Evolutionary conservation across 1,140 invertebrate species (phyloP).

Genomic region (Drosophila kohkoa): DNA sequence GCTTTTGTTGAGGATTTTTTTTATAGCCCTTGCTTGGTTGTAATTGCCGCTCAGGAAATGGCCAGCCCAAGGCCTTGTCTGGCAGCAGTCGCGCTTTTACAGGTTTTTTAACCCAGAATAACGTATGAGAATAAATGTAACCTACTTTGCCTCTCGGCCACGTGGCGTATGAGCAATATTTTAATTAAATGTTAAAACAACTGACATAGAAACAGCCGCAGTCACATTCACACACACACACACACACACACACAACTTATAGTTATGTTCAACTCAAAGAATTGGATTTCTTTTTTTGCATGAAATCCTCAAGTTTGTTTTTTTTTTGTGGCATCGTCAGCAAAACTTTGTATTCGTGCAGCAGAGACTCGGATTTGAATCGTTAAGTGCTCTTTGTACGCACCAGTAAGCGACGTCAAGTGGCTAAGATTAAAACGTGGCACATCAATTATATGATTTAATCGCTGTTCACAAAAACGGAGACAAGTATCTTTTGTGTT

Average conservation of each 20-base stretch:
- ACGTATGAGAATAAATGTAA: slow-evolving; percentile 45
- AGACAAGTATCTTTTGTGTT: slow-evolving; percentile 28
- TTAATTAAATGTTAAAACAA: slow-evolving; percentile 64
- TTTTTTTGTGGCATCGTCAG: neutral
- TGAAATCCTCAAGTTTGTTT: slow-evolving; percentile 8
- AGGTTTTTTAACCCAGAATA: slow-evolving; percentile 57
- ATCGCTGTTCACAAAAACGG: slow-evolving; percentile 5
- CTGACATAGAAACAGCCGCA: slow-evolving; percentile 5
- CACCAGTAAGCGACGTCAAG: slow-evolving; percentile 26
- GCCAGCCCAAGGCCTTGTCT: slow-evolving; percentile 49
- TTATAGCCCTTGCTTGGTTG: slow-evolving; percentile 51
- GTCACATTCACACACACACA: neutral
- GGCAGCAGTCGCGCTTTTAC: slow-evolving; percentile 51
- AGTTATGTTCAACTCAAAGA: slow-evolving; percentile 28
- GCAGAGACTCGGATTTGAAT: slow-evolving; percentile 2
- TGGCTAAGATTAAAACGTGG: slow-evolving; percentile 24
- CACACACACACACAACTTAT: neutral
- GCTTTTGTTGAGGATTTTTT: slow-evolving; percentile 55
- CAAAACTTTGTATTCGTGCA: neutral
- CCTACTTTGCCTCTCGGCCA: slow-evolving; percentile 56
- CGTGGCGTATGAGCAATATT: slow-evolving; percentile 54
- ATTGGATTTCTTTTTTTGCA: neutral
- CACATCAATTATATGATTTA: slow-evolving; percentile 43
- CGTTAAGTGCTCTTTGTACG: neutral
- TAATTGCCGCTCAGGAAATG: slow-evolving; percentile 52